Percentiles rank a stretch among this genome's conserved stretches.
Evolutionary conservation across 2,888 invertebrate species (phyloP).

Genomic region (Eupithecia subumbrata): DNA sequence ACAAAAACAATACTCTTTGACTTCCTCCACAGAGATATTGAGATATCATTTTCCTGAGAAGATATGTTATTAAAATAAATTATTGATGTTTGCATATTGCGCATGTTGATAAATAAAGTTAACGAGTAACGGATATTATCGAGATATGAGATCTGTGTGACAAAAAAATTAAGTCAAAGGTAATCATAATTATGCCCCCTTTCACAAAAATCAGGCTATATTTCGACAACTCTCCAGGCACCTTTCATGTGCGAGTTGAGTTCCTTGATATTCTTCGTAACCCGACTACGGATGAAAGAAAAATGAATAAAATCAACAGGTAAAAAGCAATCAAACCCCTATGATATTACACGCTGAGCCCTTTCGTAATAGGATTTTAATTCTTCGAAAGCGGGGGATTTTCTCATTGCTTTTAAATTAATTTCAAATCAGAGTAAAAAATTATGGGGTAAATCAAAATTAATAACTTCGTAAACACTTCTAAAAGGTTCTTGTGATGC

Average conservation of each 20-base stretch:
- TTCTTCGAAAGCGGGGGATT: slow-evolving; percentile 7
- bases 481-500: neutral
- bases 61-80: neutral
- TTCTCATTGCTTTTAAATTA: slow-evolving; percentile 19
- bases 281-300: neutral
- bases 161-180: neutral
- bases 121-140: neutral
- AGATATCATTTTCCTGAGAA: slow-evolving; percentile 1
- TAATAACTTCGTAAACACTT: neutral
- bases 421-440: slow-evolving; percentile 2
- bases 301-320: neutral
- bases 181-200: neutral
- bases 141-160: neutral
- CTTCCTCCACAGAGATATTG: neutral
- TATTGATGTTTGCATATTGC: neutral
- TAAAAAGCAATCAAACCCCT: slow-evolving; percentile 6
- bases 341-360: slow-evolving; percentile 2
- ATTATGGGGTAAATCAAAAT: neutral
- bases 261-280: neutral
- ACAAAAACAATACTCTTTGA: slow-evolving; percentile 1
- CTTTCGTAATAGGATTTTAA: slow-evolving; percentile 18
- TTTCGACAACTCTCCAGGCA: neutral
- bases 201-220: neutral
- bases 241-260: neutral
- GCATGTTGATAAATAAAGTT: slow-evolving; percentile 1